Base-by-base conservation (phyloP, 2,888 invertebrate species). In the Pachliopta kotzebuea region DNA sequence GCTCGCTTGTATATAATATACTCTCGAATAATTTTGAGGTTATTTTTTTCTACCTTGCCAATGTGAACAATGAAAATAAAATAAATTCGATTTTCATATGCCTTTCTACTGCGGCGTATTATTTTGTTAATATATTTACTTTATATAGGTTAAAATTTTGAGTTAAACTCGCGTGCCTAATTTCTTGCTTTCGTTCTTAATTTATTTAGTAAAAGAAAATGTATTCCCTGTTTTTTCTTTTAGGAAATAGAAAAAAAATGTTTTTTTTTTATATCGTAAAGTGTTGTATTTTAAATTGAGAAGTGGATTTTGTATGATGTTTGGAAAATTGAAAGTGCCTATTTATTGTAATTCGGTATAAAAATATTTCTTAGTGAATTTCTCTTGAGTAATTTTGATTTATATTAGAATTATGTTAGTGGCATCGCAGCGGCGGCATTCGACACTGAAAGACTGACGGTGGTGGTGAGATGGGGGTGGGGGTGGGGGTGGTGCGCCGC, bases 131-230 rank as follows among this genome's bases (percentile, higher is more conserved):
- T 76, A 71, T 76, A 73, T 71, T 72, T 72, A 69, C 4, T 37
- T 37, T 37, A 37, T 63, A 70, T 70, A 71, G 62, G 60, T 31
- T 62, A 71, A 71, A 68, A 70, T 69, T 67, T 69, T 84, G 90
- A 90, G 90, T 90, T 75, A 84, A 88, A 90, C 90, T 90, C 90
- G 81, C 68, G 63, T 74, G 85, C 86, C 87, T 78, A 76, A 78
- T 78, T 72, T 82, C 84, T 86, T 86, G 86, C 84, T 83, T 80
- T 14, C 78, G 77, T 78, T 80, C 75, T 75, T 86, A 79, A 83
- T 84, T 86, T 82, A 86, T 85, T 82, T 11, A 20, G 20, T 54
- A 60, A 37, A 64, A 74, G 71, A 69, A 59, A 56, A 24, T 56
- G 60, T 65, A 65, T 65, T 65, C 65, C 24, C 61, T 56, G 61